Evolutionary conservation across 2,888 invertebrate species (phyloP).

Genomic region (Achlya flavicornis): DNA sequence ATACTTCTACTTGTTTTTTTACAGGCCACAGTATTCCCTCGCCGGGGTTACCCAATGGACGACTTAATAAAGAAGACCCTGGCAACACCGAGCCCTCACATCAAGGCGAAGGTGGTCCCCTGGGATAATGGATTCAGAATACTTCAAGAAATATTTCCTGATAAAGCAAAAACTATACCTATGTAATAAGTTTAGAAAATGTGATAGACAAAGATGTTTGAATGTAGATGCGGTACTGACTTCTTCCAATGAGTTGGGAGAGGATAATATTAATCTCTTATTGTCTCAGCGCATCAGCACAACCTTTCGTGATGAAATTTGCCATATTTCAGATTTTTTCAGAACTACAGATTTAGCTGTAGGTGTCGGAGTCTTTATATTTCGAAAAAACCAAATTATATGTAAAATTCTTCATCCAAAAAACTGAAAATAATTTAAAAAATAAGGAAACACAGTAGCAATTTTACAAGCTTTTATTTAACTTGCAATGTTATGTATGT

Average conservation of each 20-base stretch:
- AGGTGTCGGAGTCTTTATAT: no score
- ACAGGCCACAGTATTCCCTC: conserved; percentile 70
- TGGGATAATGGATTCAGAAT: conserved; percentile 66
- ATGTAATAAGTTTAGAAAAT: not conserved
- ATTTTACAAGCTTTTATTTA: no score
- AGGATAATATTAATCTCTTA: no score
- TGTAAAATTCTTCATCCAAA: no score
- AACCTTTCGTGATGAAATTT: no score
- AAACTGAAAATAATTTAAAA: no score
- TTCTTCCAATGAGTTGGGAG: not conserved
- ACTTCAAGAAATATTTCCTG: conserved; percentile 57
- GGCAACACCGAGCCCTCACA: conserved; percentile 45
- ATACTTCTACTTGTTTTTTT: conserved; percentile 17
- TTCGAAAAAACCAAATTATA: no score
- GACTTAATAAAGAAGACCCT: conserved; percentile 62
- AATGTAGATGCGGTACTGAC: not conserved
- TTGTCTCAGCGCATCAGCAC: no score
- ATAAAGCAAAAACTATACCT: conserved; percentile 16
- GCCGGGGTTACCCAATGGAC: conserved; percentile 66
- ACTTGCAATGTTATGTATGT: no score
- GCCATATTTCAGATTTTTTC: no score
- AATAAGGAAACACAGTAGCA: no score
- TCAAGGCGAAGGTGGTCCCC: conserved; percentile 64
- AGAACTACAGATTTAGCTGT: no score
- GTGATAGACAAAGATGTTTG: not conserved